A percentile compares a stretch with the other conserved stretches of the same genome.
phyloP scores from a whole-genome alignment of 2,888 invertebrate genomes.

The Synergus gifuensis region DNA sequence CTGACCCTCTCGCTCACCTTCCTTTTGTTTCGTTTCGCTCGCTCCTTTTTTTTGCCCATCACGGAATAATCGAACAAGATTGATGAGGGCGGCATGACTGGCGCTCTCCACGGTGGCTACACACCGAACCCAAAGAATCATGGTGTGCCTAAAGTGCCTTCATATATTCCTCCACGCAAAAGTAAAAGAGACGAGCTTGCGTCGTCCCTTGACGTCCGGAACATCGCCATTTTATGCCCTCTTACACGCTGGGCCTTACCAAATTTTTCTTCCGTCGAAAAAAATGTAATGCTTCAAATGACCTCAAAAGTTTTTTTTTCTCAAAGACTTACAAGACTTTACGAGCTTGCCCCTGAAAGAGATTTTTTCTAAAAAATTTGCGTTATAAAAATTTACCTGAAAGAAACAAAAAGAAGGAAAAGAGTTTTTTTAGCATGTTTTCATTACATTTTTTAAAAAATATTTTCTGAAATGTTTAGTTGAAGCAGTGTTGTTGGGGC shows the following conservation, averaged over 20 bases:
- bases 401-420: neutral
- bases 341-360: neutral
- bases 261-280: neutral
- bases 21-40: slow-evolving; percentile 62
- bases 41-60: slow-evolving; percentile 70
- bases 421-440: no score
- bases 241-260: slow-evolving; percentile 43
- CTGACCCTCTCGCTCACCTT: slow-evolving; percentile 41
- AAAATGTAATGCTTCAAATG: neutral
- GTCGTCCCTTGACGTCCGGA: slow-evolving; percentile 64
- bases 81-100: slow-evolving; percentile 77
- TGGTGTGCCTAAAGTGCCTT: slow-evolving; percentile 32
- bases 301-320: neutral
- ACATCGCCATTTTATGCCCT: slow-evolving; percentile 70
- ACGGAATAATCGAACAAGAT: slow-evolving; percentile 78
- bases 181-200: slow-evolving; percentile 49
- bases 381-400: no score
- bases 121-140: slow-evolving; percentile 33
- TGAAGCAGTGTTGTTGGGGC: neutral
- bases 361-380: neutral
- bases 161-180: slow-evolving; percentile 3
- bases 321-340: neutral
- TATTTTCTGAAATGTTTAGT: no score
- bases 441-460: no score
- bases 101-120: slow-evolving; percentile 59